These are phyloP conservation scores for Periphyllus acericola DNA, from an alignment of 2,888 invertebrate genomes.

Conservation along the genomic window DNA sequence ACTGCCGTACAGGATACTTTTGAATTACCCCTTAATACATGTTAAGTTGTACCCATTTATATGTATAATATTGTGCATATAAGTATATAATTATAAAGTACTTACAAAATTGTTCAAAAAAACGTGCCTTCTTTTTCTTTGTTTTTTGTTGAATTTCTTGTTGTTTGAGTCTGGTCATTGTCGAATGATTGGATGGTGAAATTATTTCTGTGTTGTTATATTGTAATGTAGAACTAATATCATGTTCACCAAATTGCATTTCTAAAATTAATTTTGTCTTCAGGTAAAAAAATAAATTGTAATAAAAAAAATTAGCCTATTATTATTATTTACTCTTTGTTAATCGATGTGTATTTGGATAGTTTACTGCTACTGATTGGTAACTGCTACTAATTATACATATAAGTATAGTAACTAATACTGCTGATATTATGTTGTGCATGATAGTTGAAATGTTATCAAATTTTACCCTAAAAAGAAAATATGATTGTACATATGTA, in stretches of 20 bases:
- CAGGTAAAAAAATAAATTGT: background rate
- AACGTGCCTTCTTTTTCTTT: slow-evolving; percentile 45
- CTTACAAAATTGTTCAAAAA: slow-evolving; percentile 55
- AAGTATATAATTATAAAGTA: background rate
- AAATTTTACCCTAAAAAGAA: slow-evolving; percentile 11
- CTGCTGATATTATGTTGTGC: background rate
- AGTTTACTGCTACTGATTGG: background rate
- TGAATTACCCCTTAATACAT: no score
- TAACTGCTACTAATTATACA: background rate
- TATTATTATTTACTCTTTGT: slow-evolving; percentile 10
- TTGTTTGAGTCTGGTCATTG: background rate
- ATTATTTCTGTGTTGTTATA: background rate
- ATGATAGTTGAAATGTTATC: slow-evolving; percentile 25
- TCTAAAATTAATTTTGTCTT: background rate
- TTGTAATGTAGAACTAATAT: background rate
- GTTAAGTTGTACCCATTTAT: background rate
- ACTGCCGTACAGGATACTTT: no score
- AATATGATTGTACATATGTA: background rate
- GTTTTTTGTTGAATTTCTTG: slow-evolving; percentile 12
- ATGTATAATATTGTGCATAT: background rate
- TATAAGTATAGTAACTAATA: background rate
- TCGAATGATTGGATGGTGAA: background rate
- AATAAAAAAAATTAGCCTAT: background rate
- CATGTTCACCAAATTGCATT: background rate
- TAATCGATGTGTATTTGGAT: background rate